Evolutionary conservation across 2,888 invertebrate genomes (phyloP).

Genomic region (Catotricha subobsoleta): DNA sequence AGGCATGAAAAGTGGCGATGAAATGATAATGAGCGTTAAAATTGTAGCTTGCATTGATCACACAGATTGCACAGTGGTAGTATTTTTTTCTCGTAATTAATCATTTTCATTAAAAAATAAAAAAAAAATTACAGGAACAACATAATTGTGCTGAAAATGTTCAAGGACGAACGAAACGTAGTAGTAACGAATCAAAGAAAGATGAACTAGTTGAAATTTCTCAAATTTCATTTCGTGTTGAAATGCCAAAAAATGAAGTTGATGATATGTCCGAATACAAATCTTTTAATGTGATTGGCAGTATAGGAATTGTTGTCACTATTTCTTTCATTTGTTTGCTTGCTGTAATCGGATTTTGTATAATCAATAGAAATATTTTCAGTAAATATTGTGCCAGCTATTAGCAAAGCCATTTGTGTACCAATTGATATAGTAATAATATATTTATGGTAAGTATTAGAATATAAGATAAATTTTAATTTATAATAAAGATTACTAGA

Average conservation of each 20-base stretch:
- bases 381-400: no score
- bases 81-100: conserved; percentile 13
- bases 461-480: no score
- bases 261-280: no score
- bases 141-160: background rate
- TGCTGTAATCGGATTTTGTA: no score
- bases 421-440: no score
- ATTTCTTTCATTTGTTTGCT: no score
- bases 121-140: background rate
- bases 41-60: conserved; percentile 36
- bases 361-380: no score
- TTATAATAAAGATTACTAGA: no score
- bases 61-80: conserved; percentile 32
- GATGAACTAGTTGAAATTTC: conserved; percentile 19
- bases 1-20: conserved; percentile 37
- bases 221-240: conserved; percentile 22
- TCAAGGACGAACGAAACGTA: background rate
- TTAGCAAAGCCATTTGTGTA: no score
- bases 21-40: conserved; percentile 35
- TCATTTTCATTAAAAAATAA: background rate
- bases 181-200: background rate
- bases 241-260: background rate
- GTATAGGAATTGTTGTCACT: no score
- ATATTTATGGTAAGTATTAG: no score
- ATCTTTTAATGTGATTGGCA: no score